These are phyloP conservation scores for Acanthosepion lycidas DNA, from an alignment of 2,888 invertebrate species.

Conservation along the genomic window DNA sequence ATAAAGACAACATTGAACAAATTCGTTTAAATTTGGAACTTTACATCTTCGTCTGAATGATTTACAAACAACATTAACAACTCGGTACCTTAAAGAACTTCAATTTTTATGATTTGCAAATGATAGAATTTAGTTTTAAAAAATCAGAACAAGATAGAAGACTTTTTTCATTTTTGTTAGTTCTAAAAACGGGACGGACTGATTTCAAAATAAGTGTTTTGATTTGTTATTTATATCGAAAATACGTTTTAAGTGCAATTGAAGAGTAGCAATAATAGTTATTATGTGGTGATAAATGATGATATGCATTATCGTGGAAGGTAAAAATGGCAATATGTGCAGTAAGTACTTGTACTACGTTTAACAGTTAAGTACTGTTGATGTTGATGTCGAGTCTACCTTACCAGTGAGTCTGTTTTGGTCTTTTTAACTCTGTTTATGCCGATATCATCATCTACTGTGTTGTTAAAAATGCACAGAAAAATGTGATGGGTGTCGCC, in stretches of 20 bases:
- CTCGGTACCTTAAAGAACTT: too few species aligned
- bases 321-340: neutral
- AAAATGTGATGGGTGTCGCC: neutral
- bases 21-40: too few species aligned
- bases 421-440: neutral
- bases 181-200: neutral
- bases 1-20: too few species aligned
- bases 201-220: neutral
- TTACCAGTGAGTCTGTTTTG: slow-evolving; percentile 20
- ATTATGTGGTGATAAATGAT: slow-evolving; percentile 10
- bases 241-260: neutral
- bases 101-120: too few species aligned
- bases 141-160: too few species aligned
- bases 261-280: neutral
- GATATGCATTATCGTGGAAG: neutral
- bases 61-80: too few species aligned
- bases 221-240: neutral
- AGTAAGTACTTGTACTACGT: neutral
- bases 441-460: slow-evolving; percentile 33
- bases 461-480: neutral
- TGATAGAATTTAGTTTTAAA: too few species aligned
- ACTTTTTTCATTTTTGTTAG: neutral
- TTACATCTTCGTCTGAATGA: too few species aligned
- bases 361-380: neutral
- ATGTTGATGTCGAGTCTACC: neutral